Evolutionary conservation across 2,113 vertebrate genomes (phyloP).

Genomic region (Probosciger aterrimus): DNA sequence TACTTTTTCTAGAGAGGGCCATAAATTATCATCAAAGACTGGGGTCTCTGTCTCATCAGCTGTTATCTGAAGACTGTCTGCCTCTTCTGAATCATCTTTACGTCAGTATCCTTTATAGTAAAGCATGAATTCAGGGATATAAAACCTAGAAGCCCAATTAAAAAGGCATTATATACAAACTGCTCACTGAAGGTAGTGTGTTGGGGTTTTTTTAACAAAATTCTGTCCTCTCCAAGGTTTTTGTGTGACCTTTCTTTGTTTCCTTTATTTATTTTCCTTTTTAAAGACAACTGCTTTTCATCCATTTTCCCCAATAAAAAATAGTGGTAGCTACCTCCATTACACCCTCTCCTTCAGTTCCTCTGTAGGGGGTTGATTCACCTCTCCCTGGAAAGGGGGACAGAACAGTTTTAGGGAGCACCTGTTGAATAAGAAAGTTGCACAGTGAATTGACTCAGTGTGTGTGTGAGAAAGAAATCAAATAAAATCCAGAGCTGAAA

Average conservation of each 20-base stretch:
- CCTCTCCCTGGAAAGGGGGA: neutral
- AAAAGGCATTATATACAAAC: neutral
- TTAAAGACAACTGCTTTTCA: neutral
- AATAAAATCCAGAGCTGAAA: conserved; percentile 51
- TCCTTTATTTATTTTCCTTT: neutral
- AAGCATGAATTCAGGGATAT: neutral
- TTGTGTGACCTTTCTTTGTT: neutral
- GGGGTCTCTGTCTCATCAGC: neutral
- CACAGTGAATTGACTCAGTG: neutral
- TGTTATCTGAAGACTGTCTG: conserved; percentile 5
- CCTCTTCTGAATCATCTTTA: neutral
- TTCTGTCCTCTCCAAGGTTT: neutral
- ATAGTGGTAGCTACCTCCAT: neutral
- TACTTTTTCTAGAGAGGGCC: neutral
- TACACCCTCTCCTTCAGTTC: neutral
- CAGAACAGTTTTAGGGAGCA: neutral
- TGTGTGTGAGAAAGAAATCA: conserved; percentile 8
- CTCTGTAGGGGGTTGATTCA: neutral
- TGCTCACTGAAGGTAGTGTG: neutral
- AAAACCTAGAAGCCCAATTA: neutral
- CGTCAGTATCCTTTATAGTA: neutral
- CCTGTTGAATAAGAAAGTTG: neutral
- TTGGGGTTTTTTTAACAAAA: neutral
- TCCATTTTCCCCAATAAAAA: neutral
- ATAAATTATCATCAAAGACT: conserved; percentile 28